Percentiles rank a stretch among this genome's conserved stretches.
Evolutionary conservation across 2,888 invertebrate genomes (phyloP).

Genomic region (Lamproptera curius): DNA sequence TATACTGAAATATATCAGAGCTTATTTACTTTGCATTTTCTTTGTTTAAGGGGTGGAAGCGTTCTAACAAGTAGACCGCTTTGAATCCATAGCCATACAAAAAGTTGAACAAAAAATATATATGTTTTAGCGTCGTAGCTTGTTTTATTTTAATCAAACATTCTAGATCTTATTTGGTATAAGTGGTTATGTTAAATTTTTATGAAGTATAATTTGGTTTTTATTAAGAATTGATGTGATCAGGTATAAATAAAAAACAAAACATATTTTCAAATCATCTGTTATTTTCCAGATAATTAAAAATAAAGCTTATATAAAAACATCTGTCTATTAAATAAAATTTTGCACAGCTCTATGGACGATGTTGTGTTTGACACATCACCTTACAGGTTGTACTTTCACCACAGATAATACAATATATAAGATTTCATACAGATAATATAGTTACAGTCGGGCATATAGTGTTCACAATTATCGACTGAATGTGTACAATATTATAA

Average conservation of each 20-base stretch:
- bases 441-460: neutral
- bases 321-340: conserved; percentile 23
- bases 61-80: too few species aligned
- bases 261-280: conserved; percentile 31
- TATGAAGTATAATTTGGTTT: conserved; percentile 4
- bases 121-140: too few species aligned
- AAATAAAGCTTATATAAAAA: conserved; percentile 39
- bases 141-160: too few species aligned
- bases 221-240: conserved; percentile 8
- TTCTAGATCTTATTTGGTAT: too few species aligned
- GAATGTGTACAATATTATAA: neutral
- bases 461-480: neutral
- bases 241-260: conserved; percentile 25
- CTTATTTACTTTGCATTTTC: too few species aligned
- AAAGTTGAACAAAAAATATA: too few species aligned
- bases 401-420: neutral
- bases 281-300: conserved; percentile 48
- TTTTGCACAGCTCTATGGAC: conserved; percentile 24
- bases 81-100: too few species aligned
- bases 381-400: conserved; percentile 20
- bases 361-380: conserved; percentile 27
- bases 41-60: too few species aligned
- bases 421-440: conserved; percentile 22
- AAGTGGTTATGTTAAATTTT: neutral
- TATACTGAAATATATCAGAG: too few species aligned